A percentile compares a stretch with the other conserved stretches of the same genome.
Evolutionary conservation across 2,888 invertebrate genomes (phyloP).

Genomic region (Drosophila lutescens): DNA sequence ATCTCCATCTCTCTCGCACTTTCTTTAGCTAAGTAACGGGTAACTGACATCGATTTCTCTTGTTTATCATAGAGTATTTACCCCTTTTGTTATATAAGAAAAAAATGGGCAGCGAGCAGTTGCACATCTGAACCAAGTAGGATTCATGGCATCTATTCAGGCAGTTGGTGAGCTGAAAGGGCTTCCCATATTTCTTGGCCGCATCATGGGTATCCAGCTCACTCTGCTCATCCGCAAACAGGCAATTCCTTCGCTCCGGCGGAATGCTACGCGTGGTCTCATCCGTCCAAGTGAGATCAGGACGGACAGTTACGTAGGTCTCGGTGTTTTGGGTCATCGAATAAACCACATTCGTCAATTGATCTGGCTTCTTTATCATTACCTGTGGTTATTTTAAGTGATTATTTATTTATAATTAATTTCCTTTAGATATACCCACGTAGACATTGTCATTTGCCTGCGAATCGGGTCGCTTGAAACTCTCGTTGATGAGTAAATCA

Average conservation of each 20-base stretch:
- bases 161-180: constrained; percentile 76
- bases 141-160: constrained; percentile 80
- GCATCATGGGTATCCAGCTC: constrained; percentile 54
- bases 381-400: constrained; percentile 50
- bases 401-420: not conserved
- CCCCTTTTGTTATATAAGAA: constrained; percentile 67
- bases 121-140: constrained; percentile 76
- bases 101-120: constrained; percentile 79
- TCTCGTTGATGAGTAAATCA: constrained; percentile 53
- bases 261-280: constrained; percentile 60
- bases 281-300: constrained; percentile 78
- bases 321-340: constrained; percentile 75
- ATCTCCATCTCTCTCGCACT: no score
- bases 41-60: no score
- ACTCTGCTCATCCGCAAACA: constrained; percentile 66
- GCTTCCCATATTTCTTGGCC: constrained; percentile 46
- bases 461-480: constrained; percentile 55
- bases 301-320: constrained; percentile 76
- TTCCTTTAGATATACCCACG: no score
- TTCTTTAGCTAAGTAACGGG: no score
- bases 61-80: constrained; percentile 23
- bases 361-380: constrained; percentile 76
- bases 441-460: constrained; percentile 59
- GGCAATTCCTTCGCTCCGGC: constrained; percentile 76
- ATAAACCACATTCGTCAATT: constrained; percentile 65